A percentile compares a stretch with the other conserved stretches of the same genome.
Conservation (phyloP, 2,797 vertebrate species). For the Peromyscus eremicus region DNA sequence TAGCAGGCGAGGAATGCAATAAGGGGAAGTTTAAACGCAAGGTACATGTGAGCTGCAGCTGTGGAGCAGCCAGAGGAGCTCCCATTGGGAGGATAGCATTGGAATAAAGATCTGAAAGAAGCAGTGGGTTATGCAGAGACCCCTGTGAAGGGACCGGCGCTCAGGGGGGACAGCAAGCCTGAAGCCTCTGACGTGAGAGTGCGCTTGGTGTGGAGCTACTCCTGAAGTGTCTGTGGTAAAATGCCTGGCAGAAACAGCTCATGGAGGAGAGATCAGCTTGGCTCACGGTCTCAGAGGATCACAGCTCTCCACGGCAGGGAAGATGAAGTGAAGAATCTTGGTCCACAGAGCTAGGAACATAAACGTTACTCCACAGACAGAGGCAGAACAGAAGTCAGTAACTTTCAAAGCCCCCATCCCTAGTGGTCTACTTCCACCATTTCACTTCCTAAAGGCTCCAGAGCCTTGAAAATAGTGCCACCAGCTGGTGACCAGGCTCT, state of each 20-base stretch:
- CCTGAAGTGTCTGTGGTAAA: background rate
- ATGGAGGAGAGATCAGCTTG: background rate
- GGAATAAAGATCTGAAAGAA: slow-evolving; percentile 5
- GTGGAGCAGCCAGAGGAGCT: background rate
- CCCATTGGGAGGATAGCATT: background rate
- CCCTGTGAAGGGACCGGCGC: background rate
- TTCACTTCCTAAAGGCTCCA: background rate
- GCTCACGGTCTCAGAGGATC: background rate
- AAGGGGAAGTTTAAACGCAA: background rate
- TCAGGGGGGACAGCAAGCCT: background rate
- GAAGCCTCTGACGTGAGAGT: background rate
- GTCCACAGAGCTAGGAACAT: background rate
- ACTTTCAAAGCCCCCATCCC: background rate
- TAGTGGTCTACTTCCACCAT: background rate
- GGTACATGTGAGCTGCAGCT: background rate
- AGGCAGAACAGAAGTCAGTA: background rate
- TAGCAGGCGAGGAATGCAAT: background rate
- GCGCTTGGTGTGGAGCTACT: background rate
- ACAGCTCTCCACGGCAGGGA: background rate
- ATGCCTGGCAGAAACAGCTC: background rate
- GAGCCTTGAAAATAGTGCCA: background rate
- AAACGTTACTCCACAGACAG: rapidly evolving
- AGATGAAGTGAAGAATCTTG: background rate
- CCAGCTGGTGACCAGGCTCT: background rate
- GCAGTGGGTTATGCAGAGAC: background rate